Conservation (phyloP, 2,113 vertebrate genomes). For the western clawed frog (Xenopus tropicalis) region UCB_Xtro_10.0 CM004450.2:43347001-43347500, state of each 20-base stretch:
- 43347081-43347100: constrained; percentile 40
- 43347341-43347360: background rate
- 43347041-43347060: constrained; percentile 44
- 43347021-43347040: constrained; percentile 39
- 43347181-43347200: constrained; percentile 41
- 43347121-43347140: constrained; percentile 34
- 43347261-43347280: constrained; percentile 11
- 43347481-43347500: no score
- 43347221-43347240: constrained; percentile 45
- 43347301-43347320: constrained; percentile 6
- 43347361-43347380: background rate
- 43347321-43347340: background rate
- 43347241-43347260: constrained; percentile 18
- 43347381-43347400: background rate
- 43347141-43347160: constrained; percentile 30
- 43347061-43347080: constrained; percentile 46
- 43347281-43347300: constrained; percentile 10
- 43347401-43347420: background rate
- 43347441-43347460: no score
- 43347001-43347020: constrained; percentile 36
- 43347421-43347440: no score
- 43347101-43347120: constrained; percentile 32
- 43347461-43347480: no score
- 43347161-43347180: constrained; percentile 10
- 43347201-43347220: constrained; percentile 45